phyloP scores from a whole-genome alignment of 1,140 invertebrate genomes.

The Callitettix versicolor region DNA sequence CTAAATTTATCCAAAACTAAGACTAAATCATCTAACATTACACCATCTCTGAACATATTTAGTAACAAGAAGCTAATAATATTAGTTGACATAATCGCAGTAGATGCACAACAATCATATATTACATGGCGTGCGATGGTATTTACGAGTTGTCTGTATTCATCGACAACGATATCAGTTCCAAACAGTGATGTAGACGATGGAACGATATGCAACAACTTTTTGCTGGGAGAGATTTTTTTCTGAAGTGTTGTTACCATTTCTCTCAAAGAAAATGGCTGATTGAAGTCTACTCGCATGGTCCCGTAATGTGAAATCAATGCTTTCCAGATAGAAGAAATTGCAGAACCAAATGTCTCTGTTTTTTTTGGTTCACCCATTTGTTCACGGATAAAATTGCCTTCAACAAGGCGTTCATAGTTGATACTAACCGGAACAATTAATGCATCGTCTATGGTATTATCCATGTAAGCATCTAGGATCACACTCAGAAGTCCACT shows the following conservation, averaged over 20 bases:
- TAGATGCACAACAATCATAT: conserved; percentile 65
- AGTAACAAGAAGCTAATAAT: conserved; percentile 75
- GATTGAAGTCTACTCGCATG: conserved; percentile 83
- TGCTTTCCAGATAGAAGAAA: conserved; percentile 71
- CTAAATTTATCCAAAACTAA: conserved; percentile 50
- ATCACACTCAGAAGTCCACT: conserved; percentile 86
- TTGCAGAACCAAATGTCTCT: conserved; percentile 74
- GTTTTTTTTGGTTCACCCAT: conserved; percentile 74
- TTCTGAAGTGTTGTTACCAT: conserved; percentile 48
- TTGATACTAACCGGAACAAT: conserved; percentile 84
- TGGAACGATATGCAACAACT: conserved; percentile 47
- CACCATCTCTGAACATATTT: conserved; percentile 60
- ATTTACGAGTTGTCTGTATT: conserved; percentile 71
- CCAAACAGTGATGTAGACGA: conserved; percentile 71
- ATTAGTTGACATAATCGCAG: conserved; percentile 85
- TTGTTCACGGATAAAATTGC: conserved; percentile 84
- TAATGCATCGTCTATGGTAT: conserved; percentile 78
- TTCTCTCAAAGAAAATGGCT: conserved; percentile 83
- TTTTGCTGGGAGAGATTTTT: conserved; percentile 17
- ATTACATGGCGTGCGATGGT: conserved; percentile 77
- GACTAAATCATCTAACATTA: conserved; percentile 45
- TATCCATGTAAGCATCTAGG: conserved; percentile 77
- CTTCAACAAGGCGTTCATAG: conserved; percentile 87
- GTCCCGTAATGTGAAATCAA: conserved; percentile 78
- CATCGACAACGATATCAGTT: conserved; percentile 62